phyloP scores from a whole-genome alignment of 1,140 invertebrate genomes.

The Lepeophtheirus salmonis region DNA sequence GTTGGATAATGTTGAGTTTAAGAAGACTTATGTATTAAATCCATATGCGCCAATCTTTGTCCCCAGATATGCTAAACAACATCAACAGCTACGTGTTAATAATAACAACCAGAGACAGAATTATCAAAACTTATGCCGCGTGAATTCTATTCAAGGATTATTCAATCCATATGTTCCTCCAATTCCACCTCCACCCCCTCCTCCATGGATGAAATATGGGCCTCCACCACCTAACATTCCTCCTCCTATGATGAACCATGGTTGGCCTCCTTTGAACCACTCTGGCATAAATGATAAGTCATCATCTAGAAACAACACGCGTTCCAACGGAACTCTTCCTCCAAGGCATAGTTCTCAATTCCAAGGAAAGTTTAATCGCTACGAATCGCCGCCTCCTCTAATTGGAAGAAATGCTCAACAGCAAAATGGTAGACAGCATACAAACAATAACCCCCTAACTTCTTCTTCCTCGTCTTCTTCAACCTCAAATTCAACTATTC shows the following conservation, averaged over 20 bases:
- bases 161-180: background rate
- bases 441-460: no score
- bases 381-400: background rate
- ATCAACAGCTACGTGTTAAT: conserved; percentile 19
- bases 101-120: background rate
- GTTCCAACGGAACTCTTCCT: background rate
- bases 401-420: background rate
- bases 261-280: background rate
- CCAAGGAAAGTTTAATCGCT: background rate
- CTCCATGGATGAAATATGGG: background rate
- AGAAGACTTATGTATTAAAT: conserved; percentile 53
- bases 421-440: no score
- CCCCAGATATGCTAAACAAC: conserved; percentile 34
- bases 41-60: conserved; percentile 62
- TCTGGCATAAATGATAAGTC: no score
- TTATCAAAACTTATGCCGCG: background rate
- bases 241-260: background rate
- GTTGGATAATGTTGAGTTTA: conserved; percentile 48
- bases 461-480: background rate
- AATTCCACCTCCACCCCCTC: background rate
- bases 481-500: background rate
- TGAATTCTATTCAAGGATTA: background rate
- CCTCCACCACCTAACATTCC: background rate
- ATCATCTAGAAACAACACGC: no score
- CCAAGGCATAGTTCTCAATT: background rate